phyloP scores from a whole-genome alignment of 2,888 invertebrate species.

The Tuberolachnus salignus region DNA sequence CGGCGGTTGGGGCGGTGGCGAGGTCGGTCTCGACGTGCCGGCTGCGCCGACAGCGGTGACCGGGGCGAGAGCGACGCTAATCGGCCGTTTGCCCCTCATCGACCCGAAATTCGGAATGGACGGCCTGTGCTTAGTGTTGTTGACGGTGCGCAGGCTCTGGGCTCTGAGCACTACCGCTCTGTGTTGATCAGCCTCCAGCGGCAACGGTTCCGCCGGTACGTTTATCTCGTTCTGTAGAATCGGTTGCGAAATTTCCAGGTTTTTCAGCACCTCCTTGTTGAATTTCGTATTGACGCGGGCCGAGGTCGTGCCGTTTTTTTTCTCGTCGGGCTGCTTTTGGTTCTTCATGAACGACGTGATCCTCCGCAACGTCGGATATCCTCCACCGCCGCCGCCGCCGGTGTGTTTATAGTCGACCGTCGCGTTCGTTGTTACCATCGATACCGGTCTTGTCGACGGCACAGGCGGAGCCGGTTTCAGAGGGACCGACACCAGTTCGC shows the following conservation, averaged over 20 bases:
- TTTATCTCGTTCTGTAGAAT: constrained; percentile 76
- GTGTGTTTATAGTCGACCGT: background rate
- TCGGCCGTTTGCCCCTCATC: constrained; percentile 78
- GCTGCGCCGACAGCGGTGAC: constrained; percentile 62
- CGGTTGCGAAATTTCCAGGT: constrained; percentile 82
- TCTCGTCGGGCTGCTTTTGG: constrained; percentile 59
- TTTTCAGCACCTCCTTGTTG: constrained; percentile 75
- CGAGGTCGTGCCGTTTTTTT: constrained; percentile 62
- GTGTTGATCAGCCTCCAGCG: constrained; percentile 67
- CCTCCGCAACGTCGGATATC: constrained; percentile 64
- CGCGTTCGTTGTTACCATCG: constrained; percentile 65
- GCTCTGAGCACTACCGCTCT: constrained; percentile 74
- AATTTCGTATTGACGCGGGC: constrained; percentile 62
- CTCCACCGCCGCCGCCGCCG: constrained; percentile 60
- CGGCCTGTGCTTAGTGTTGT: constrained; percentile 66
- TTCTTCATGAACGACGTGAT: constrained; percentile 61
- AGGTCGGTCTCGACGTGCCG: constrained; percentile 64
- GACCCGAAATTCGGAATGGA: constrained; percentile 80
- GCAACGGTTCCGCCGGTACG: constrained; percentile 68
- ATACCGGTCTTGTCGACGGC: constrained; percentile 64
- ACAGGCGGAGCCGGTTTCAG: constrained; percentile 66
- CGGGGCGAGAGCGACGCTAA: constrained; percentile 79
- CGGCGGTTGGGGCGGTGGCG: constrained; percentile 68
- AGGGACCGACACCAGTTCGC: constrained; percentile 66
- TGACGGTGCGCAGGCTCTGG: constrained; percentile 78